Evolutionary conservation across 2,888 invertebrate genomes (phyloP), one percentile per base, ranked within the genome.

Genomic region (Dermolepida albohirtum): DNA sequence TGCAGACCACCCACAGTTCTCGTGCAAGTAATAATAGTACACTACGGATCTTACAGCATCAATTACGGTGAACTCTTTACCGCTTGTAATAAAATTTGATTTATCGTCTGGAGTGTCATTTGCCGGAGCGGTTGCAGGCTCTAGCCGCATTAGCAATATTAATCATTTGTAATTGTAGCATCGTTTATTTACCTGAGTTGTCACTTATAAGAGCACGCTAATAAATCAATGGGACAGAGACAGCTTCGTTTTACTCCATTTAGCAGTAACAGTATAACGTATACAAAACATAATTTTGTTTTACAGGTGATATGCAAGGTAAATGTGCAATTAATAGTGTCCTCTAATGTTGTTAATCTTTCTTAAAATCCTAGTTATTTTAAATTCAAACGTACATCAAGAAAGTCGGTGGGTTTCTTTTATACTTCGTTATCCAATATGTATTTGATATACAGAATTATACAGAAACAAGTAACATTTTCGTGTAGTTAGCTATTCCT

Each of bases 141-240:
- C 16, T 39, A 44, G 52, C 29, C 54, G 49, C 54, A 66, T 66
- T 66, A 66, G 57, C 47, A 57, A 47, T 57, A 66, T 66, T 66
- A 66, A 66, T 66, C 66, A 66, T 66, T 47, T 44, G 47, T 66
- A 66, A 66, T 66, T 66, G 66, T 57, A 47, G 66, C 47, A 57
- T 55, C 66, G 27, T 66, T 55, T 49, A 57, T 39, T 55, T 66
- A 49, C 55, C 57, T 39, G 55, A 65, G 55, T 54, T 44, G 65
- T 66, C 55, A 55, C 66, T 64, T 43, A 16, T 34, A 49, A 47
- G 34, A 59, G 22, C 59, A 44, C 44, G 34, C 59, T 17, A 59
- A 44, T 59, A 59, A 43, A 59, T 59, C 59, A 59, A 59, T 2
- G 5, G 34, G 39, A 10, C 8, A 17, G 16, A 54, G 40, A 54